Percentiles rank a stretch among this genome's conserved stretches.
phyloP scores from a whole-genome alignment of 2,113 vertebrate species.

The Antigone vipio region DNA sequence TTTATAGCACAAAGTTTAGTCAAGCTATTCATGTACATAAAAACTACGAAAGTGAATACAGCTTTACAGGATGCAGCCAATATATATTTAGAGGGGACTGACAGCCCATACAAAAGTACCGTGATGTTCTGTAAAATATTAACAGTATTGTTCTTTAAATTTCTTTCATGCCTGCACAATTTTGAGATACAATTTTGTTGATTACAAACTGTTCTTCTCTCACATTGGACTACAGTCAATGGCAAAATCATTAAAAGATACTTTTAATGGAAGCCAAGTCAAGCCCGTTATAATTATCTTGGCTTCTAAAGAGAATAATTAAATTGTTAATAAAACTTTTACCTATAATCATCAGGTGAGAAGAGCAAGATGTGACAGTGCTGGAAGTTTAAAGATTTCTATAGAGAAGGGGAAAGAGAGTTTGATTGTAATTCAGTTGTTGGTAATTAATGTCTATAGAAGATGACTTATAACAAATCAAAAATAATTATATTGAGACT shows the following conservation, averaged over 20 bases:
- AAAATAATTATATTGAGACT: not conserved
- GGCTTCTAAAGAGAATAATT: not conserved
- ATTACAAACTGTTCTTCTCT: not conserved
- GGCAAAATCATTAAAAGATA: not conserved
- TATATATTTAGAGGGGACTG: not conserved
- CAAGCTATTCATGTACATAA: not conserved
- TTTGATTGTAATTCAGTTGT: not conserved
- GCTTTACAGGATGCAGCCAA: not conserved
- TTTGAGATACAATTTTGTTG: not conserved
- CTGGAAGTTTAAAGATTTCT: not conserved
- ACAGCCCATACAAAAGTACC: not conserved
- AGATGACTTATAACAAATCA: not conserved
- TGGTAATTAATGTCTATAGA: not conserved
- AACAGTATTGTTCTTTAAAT: not conserved
- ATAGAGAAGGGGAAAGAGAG: not conserved
- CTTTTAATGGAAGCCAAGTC: not conserved
- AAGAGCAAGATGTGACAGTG: not conserved
- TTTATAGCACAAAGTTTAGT: not conserved
- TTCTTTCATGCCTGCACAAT: not conserved
- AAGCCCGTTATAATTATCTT: not conserved
- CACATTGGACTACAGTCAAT: not conserved
- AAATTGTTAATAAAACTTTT: conserved; percentile 10
- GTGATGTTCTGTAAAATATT: not conserved
- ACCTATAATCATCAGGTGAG: not conserved
- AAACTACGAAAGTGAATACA: not conserved